These are phyloP conservation scores for Aphodius sticticus DNA, from an alignment of 2,888 invertebrate genomes.

Conservation along the genomic window DNA sequence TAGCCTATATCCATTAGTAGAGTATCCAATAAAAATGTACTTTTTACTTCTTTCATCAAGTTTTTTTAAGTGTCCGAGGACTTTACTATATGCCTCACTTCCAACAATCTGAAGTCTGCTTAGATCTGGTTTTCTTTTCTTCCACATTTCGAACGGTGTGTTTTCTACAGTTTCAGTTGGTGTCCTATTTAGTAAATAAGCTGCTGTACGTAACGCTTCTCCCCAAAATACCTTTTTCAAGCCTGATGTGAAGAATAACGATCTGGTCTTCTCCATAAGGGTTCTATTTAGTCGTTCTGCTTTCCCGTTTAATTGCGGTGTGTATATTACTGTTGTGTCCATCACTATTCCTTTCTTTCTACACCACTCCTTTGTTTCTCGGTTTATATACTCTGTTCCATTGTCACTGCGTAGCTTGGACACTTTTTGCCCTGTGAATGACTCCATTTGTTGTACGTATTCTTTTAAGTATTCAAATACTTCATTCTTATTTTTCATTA, in stretches of 20 bases:
- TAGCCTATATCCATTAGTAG: slow-evolving; percentile 13
- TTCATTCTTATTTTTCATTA: slow-evolving; percentile 42
- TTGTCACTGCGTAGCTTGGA: slow-evolving; percentile 37
- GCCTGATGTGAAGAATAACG: slow-evolving; percentile 43
- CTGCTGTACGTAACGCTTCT: slow-evolving; percentile 41
- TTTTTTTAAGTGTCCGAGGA: slow-evolving; percentile 45
- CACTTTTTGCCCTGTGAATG: slow-evolving; percentile 26
- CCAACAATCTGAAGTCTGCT: slow-evolving; percentile 49
- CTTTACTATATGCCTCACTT: slow-evolving; percentile 45
- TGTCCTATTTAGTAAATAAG: slow-evolving; percentile 44
- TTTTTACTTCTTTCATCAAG: slow-evolving; percentile 47
- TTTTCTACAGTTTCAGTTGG: slow-evolving; percentile 39
- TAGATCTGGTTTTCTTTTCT: slow-evolving; percentile 46
- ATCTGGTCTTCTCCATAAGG: slow-evolving; percentile 43
- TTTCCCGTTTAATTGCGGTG: slow-evolving; percentile 42
- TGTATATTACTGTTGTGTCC: slow-evolving; percentile 31
- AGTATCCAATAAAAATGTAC: slow-evolving; percentile 33
- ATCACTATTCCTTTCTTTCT: slow-evolving; percentile 35
- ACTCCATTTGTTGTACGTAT: slow-evolving; percentile 33
- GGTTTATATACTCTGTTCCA: slow-evolving; percentile 38
- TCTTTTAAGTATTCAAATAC: slow-evolving; percentile 41
- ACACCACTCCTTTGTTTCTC: slow-evolving; percentile 33
- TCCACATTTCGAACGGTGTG: slow-evolving; percentile 50
- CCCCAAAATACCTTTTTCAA: slow-evolving; percentile 42
- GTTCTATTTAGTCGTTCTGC: slow-evolving; percentile 41